Evolutionary conservation across 2,113 vertebrate species (phyloP), one percentile per base, ranked within the genome.

Genomic region (Cairina moschata): DNA sequence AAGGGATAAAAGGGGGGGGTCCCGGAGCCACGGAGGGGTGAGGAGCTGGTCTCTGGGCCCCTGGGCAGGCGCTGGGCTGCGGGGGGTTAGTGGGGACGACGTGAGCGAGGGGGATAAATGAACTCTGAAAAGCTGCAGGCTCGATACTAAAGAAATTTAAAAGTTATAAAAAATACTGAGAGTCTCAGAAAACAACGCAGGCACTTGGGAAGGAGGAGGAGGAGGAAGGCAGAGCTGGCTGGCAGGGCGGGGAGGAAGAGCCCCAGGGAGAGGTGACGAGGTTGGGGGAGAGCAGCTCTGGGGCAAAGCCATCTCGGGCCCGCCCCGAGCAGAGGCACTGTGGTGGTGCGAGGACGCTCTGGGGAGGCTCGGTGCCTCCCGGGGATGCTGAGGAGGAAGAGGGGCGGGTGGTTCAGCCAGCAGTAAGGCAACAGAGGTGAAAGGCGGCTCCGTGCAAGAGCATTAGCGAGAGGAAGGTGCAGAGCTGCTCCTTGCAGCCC

Each of bases 91-190:
- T 71, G 48, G 84, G 71, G 20, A 73, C 25, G 42, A 38, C 13
- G 55, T 0, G 40, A 82, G 76, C 75, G n/a, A 25, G 23, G n/a
- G 31, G 3, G 58, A 78, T 91, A 91, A 83, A 79, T 92, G 91
- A 94, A 89, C 20, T 69, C 44, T 31, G 81, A 62, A 95, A 95
- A 93, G 87, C 91, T 69, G 77, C 75, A 90, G 88, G 72, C 63
- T 94, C 91, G 66, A 82, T 90, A 94, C 56, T 60, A 96, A 25
- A 83, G 93, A 91, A 69, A 93, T 63, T 38, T 75, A 91, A 89
- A 88, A 91, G 93, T 90, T 96, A 97, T 75, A 96, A 97, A 76
- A 94, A 96, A 94, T 91, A 95, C 93, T 90, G 79, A 60, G 67
- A 71, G 89, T 83, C 81, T 86, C 42, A 76, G 88, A 88, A 90